A percentile compares a stretch with the other conserved stretches of the same genome.
phyloP scores from a whole-genome alignment of 2,113 vertebrate species.

The Percina caprodes region DNA sequence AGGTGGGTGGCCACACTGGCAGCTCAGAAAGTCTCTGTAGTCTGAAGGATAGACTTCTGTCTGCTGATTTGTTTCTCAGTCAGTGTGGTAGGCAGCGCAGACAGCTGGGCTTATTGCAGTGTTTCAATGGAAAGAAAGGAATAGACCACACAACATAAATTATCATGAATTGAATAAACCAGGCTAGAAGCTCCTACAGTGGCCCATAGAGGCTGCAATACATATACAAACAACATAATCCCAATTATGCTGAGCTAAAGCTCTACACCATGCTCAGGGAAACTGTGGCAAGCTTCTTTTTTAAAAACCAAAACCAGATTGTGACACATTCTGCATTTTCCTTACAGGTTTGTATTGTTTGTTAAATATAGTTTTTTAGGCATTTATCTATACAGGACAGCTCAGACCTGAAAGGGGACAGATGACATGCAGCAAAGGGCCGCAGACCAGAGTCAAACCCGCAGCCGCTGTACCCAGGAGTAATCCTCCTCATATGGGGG shows the following conservation, averaged over 20 bases:
- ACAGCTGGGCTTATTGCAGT: not conserved
- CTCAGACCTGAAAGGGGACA: too few relatives aligned
- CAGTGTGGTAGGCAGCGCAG: slow-evolving; percentile 18
- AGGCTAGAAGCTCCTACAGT: not conserved
- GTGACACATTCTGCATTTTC: not conserved
- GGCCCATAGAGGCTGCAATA: not conserved
- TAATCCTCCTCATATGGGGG: too few relatives aligned
- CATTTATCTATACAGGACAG: too few relatives aligned
- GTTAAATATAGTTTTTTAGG: not conserved
- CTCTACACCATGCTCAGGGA: not conserved
- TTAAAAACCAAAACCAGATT: not conserved
- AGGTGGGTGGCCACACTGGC: slow-evolving; percentile 33
- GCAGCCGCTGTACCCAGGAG: too few relatives aligned
- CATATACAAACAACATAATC: not conserved
- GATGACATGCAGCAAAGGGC: too few relatives aligned
- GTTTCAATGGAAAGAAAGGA: not conserved
- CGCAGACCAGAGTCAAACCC: too few relatives aligned
- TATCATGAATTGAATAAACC: slow-evolving; percentile 9
- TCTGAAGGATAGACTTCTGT: slow-evolving; percentile 16
- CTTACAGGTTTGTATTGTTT: not conserved
- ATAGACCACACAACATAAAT: slow-evolving; percentile 12
- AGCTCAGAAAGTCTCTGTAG: slow-evolving; percentile 23
- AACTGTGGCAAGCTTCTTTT: not conserved
- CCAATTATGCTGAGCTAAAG: not conserved
- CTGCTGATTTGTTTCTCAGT: slow-evolving; percentile 23